Evolutionary conservation across 2,797 vertebrate species (phyloP).

Genomic region (Thripadectes ignobilis): DNA sequence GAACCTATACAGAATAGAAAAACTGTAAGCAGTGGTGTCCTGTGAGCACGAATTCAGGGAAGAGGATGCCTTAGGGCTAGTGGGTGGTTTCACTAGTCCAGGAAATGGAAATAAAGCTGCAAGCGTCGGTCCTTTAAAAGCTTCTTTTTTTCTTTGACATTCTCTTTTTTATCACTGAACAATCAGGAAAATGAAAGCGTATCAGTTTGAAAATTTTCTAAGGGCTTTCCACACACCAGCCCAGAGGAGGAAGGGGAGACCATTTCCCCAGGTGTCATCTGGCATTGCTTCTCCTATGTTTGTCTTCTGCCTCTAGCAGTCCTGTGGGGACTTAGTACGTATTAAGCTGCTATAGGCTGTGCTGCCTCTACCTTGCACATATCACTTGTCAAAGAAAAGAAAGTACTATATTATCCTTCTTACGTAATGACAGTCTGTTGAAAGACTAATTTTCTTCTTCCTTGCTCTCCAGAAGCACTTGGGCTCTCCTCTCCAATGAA

Average conservation of each 20-base stretch:
- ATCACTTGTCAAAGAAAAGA: conserved; percentile 2
- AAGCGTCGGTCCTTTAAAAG: not conserved
- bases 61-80: not conserved
- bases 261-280: not conserved
- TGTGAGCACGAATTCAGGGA: conserved; percentile 27
- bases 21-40: conserved; percentile 5
- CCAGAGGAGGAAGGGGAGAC: not conserved
- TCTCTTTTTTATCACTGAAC: not conserved
- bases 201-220: not conserved
- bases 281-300: not conserved
- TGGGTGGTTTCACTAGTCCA: not conserved
- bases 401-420: conserved; percentile 16
- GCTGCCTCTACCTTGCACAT: not conserved
- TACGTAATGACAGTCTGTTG: not conserved
- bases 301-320: not conserved
- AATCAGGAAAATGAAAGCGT: not conserved
- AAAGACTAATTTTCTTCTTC: conserved; percentile 40
- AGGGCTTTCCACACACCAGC: not conserved
- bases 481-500: conserved; percentile 21
- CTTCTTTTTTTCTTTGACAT: not conserved
- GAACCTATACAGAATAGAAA: not conserved
- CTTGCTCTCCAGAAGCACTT: not conserved
- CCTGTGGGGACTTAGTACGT: not conserved
- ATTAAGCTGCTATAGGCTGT: not conserved
- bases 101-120: conserved; percentile 23